phyloP scores from a whole-genome alignment of 2,797 vertebrate species.

The Enteromius mattozi region DNA sequence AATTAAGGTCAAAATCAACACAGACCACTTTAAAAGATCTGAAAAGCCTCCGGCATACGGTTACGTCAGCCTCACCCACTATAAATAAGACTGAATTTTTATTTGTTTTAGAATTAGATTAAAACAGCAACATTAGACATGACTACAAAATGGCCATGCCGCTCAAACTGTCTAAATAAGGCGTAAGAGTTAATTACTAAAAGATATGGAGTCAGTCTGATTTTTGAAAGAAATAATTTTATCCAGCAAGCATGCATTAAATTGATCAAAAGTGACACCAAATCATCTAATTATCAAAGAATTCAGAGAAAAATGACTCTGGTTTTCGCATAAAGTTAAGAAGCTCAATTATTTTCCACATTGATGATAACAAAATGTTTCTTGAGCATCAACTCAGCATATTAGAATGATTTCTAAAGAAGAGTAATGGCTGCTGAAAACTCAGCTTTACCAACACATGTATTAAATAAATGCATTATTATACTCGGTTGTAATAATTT shows the following conservation, averaged over 20 bases:
- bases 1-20: slow-evolving; percentile 38
- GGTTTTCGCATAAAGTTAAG: not conserved
- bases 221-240: not conserved
- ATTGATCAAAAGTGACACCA: not conserved
- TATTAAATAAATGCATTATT: not conserved
- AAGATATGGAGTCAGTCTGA: not conserved
- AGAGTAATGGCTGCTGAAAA: not conserved
- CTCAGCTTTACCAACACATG: not conserved
- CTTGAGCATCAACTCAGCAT: not conserved
- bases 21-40: slow-evolving; percentile 17
- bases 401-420: not conserved
- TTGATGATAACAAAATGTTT: not conserved
- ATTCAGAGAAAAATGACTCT: not conserved
- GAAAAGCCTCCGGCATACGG: slow-evolving; percentile 10
- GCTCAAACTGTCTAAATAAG: not conserved
- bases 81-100: not conserved
- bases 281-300: not conserved
- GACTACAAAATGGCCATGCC: not conserved
- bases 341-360: not conserved
- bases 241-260: not conserved
- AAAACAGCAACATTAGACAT: not conserved
- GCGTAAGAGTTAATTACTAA: not conserved
- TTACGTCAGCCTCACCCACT: not conserved
- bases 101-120: slow-evolving; percentile 23
- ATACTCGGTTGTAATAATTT: not conserved